Base-by-base conservation (phyloP, 2,113 vertebrate genomes). In the Leuciscus idus region DNA sequence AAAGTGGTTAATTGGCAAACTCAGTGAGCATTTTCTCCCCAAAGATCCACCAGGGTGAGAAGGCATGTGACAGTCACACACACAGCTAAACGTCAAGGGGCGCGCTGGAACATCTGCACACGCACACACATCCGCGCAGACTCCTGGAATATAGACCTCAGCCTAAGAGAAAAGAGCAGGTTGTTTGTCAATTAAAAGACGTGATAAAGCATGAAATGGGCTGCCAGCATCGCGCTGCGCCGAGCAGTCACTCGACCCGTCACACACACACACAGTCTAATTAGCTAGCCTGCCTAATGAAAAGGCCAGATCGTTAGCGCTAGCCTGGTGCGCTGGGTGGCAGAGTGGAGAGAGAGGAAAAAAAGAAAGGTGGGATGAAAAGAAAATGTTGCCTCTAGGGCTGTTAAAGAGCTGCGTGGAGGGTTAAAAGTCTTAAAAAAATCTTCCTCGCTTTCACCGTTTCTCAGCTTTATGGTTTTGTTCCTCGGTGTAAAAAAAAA, bases 171-270 rank as follows among this genome's bases (percentile, higher is more conserved):
- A 95, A 95, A 94, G 94, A 94, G 94, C 94, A 94, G 93, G 94
- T 94, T 95, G 95, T 95, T 96, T 96, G 95, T 95, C 95, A 96
- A 95, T 95, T 96, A 95, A 95, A 95, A 96, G 94, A 95, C 88
- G 94, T 96, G 95, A 95, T 95, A 96, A 95, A 95, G 94, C 95
- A 95, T 95, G 95, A 95, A 95, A 95, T 95, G 94, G 93, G 91
- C 94, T 95, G 94, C 94, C 93, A 94, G 90, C 92, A 91, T 92
- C 93, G 92, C 93, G 85, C 91, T 92, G 93, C 92, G 94, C 89
- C 43, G 91, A 92, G 92, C 92, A 92, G 91, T 93, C 88, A 86
- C 84, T 89, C 89, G 77, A 87, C 80, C 93, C 93, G 93, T 93
- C 93, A 94, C 93, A 95, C 92, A 92, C 90, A 84, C 87, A 92